These are phyloP conservation scores for Vidua chalybeata DNA, from an alignment of 2,113 vertebrate genomes.

Conservation along the genomic window DNA sequence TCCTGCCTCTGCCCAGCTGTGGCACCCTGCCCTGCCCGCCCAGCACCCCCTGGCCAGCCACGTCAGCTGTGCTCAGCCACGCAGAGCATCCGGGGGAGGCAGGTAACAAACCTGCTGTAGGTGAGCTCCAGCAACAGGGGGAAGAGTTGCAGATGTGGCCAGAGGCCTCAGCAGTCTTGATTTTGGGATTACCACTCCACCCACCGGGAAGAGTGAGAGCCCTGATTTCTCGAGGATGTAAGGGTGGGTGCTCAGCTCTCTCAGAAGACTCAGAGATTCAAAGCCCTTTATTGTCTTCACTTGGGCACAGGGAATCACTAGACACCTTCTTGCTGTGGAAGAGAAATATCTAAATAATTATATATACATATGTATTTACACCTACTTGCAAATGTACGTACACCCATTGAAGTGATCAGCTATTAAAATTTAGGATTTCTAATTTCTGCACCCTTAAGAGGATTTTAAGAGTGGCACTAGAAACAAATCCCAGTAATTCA, in stretches of 20 bases:
- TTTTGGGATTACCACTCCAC: neutral
- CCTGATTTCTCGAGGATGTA: neutral
- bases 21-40: neutral
- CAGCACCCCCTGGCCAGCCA: neutral
- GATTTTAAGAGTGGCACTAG: neutral
- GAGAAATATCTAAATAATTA: neutral
- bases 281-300: neutral
- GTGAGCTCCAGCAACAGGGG: neutral
- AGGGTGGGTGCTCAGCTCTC: neutral
- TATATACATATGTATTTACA: neutral
- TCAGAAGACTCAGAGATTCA: neutral
- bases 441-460: neutral
- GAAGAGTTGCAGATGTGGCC: neutral
- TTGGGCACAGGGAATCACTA: neutral
- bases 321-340: slow-evolving; percentile 5
- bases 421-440: neutral
- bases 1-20: neutral
- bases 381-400: neutral
- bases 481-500: neutral
- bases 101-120: neutral
- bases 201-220: neutral
- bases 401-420: neutral
- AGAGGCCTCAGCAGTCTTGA: neutral
- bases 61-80: neutral
- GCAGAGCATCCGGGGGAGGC: neutral